Evolutionary conservation across 2,797 vertebrate genomes (phyloP), one percentile per base, ranked within the genome.

Genomic region (Gymnoscopelus braueri): DNA sequence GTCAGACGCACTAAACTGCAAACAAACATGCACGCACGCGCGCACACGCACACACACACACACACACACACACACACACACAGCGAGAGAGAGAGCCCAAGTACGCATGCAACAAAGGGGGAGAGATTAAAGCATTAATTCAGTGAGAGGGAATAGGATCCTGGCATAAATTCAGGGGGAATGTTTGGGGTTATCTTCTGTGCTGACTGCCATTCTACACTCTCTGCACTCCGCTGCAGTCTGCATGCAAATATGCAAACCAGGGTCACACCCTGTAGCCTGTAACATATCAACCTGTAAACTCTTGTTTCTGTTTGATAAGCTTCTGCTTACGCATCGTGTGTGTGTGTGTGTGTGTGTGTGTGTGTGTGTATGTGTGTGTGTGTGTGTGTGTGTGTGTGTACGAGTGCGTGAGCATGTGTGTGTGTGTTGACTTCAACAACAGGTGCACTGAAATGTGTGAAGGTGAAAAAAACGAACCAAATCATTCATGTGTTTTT

Each of bases 101-200:
- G 82, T 80, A 87, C 87, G 88, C 84, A 83, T 79, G 84, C 86
- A 89, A 92, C 88, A 90, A 92, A 60, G 89, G 82, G 75, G 39
- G 65, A 84, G 86, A 91, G 91, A 91, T 91, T 91, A 90, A 90
- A 87, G 87, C 86, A 90, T 92, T 90, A 87, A 91, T 90, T 89
- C 90, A 84, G 88, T 80, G 85, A 85, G 83, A 88, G 84, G 88
- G 86, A 90, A 90, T 86, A 74, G 85, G 88, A 89, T 88, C 83
- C 83, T 52, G 78, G 89, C 88, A 89, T 90, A 87, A 80, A 90
- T 88, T 88, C 84, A 84, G 81, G 88, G 84, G 71, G 84, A 89
- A 89, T 89, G 87, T 91, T 89, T 81, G 87, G 85, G 91, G 90
- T 90, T 90, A 91, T 92, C 89, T 86, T 67, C 87, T 80, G 72